Evolutionary conservation across 2,113 vertebrate species (phyloP), one percentile per base, ranked within the genome.

Genomic region (Oceanodroma tethys): DNA sequence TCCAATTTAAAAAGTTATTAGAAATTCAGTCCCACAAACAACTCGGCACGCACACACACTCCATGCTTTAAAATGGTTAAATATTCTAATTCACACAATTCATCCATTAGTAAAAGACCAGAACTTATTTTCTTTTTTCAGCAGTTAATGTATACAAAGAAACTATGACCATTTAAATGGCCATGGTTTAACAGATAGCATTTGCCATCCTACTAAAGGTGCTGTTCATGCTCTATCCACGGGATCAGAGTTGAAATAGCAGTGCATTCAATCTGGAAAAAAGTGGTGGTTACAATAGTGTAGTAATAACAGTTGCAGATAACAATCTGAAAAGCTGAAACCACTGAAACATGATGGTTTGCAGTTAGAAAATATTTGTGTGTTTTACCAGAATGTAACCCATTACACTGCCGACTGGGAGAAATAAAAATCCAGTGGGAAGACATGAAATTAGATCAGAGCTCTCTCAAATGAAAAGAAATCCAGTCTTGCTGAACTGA

Each of bases 341-440:
- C 75, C 43, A 63, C 59, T 67, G 75, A 95, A 95, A 96, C 66
- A 88, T 2, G 9, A 75, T 86, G 73, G 78, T 91, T 82, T 94
- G 78, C 74, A 80, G 89, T 90, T 91, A 90, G 76, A 80, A 95
- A 95, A 95, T 89, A 95, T 93, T 65, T 94, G 83, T 93, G 71
- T 81, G 62, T 85, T 95, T 95, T 87, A 75, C 86, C 42, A 94
- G 84, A 87, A 97, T 50, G 58, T 82, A 85, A 83, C 81, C 58
- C 48, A 70, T 88, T 67, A 87, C 29, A 10, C 27, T 82, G 62
- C 20, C 8, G 0, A 73, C 62, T 38, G 71, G 84, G 84, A 95
- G 75, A 95, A 96, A 95, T 91, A 95, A 95, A 95, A 95, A 91
- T 90, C 78, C 76, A 63, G 29, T 80, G 50, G 45, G 60, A 97